phyloP scores from a whole-genome alignment of 2,888 invertebrate genomes.

The Lasioglossum morio region DNA sequence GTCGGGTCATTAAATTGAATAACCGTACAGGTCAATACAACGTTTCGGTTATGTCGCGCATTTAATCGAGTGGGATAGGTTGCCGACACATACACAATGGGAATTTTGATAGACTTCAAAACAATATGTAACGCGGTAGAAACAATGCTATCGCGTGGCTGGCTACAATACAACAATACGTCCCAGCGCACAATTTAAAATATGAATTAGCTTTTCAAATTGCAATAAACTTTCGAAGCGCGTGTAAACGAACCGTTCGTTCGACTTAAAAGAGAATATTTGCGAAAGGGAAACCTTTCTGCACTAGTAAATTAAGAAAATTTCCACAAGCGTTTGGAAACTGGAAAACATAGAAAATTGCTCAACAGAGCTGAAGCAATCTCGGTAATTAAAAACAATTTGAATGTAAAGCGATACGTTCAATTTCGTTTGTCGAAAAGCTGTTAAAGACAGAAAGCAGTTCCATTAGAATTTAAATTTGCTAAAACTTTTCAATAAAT shows the following conservation, averaged over 20 bases:
- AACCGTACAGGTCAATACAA: constrained; percentile 71
- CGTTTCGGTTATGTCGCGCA: neutral
- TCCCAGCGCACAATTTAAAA: neutral
- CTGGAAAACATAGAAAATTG: too few species aligned
- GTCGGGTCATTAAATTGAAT: constrained; percentile 78
- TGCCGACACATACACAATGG: neutral
- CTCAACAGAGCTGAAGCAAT: neutral
- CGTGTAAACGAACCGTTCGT: neutral
- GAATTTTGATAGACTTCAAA: constrained; percentile 1
- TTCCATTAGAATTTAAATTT: neutral
- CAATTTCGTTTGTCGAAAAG: neutral
- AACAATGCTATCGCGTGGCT: neutral
- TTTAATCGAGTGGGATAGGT: neutral
- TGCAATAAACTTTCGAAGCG: neutral
- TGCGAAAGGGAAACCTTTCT: too few species aligned
- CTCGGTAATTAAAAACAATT: neutral
- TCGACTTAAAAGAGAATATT: neutral
- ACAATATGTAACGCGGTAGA: neutral
- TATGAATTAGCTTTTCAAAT: neutral
- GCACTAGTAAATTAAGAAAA: too few species aligned
- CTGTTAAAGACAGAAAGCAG: neutral
- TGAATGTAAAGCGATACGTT: neutral
- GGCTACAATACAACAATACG: neutral
- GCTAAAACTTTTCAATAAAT: neutral
- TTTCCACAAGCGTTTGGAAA: too few species aligned